These are phyloP conservation scores for Drosophila kanapiae DNA, from an alignment of 1,140 invertebrate genomes.

Conservation along the genomic window DNA sequence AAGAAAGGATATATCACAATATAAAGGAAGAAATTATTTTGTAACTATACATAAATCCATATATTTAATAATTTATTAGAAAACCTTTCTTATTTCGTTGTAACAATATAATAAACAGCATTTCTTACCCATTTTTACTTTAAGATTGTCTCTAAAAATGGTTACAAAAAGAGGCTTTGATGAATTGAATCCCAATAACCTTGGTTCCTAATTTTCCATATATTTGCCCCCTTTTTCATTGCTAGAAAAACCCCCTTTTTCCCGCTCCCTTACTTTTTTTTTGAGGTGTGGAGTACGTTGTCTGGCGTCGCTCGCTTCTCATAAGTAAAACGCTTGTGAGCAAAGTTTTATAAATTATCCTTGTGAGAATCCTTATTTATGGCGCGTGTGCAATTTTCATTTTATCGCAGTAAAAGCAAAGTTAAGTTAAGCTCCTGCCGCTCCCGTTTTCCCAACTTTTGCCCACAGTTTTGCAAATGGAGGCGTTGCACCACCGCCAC, in stretches of 20 bases:
- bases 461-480: slow-evolving; percentile 57
- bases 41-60: too few relatives aligned
- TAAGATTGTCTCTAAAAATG: neutral
- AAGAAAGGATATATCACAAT: too few relatives aligned
- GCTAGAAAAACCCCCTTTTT: neutral
- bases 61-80: too few relatives aligned
- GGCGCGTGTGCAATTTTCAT: slow-evolving; percentile 85
- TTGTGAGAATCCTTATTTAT: slow-evolving; percentile 85
- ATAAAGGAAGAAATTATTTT: too few relatives aligned
- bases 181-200: neutral
- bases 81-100: too few relatives aligned
- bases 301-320: slow-evolving; percentile 77
- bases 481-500: slow-evolving; percentile 68
- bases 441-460: slow-evolving; percentile 60
- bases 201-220: neutral
- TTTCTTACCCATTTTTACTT: neutral
- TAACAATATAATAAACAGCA: too few relatives aligned
- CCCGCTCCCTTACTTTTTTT: neutral
- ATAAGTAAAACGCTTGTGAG: slow-evolving; percentile 83
- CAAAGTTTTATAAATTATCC: slow-evolving; percentile 85
- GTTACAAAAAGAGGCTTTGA: neutral
- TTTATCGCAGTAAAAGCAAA: slow-evolving; percentile 85
- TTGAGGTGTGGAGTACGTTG: slow-evolving; percentile 42
- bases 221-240: neutral
- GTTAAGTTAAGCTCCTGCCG: slow-evolving; percentile 79